Conservation (phyloP, 2,113 vertebrate species). For the Callaeas wilsoni region DNA sequence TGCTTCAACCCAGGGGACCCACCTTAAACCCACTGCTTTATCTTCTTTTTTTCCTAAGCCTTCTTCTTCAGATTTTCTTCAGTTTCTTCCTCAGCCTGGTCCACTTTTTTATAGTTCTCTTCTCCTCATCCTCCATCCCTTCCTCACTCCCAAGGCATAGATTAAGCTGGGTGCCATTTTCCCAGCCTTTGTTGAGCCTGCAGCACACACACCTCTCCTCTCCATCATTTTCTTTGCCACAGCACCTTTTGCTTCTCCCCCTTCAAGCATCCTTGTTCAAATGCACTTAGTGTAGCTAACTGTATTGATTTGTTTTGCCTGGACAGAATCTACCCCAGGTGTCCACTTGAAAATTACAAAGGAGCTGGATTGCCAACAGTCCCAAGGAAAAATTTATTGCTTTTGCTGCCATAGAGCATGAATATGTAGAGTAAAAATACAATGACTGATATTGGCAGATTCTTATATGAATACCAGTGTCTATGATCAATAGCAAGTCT, state of each 20-base stretch:
- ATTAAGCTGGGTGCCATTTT: not conserved
- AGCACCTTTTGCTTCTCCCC: not conserved
- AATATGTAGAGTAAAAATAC: not conserved
- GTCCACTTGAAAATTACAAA: constrained; percentile 7
- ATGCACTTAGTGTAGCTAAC: not conserved
- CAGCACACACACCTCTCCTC: not conserved
- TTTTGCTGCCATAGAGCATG: not conserved
- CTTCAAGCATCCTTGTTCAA: not conserved
- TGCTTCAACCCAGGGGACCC: not conserved
- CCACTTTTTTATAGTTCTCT: not conserved
- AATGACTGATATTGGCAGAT: not conserved
- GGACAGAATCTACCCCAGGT: not conserved
- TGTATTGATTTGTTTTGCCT: not conserved
- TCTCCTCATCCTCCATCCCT: not conserved
- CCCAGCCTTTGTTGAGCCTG: not conserved
- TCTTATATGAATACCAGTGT: not conserved
- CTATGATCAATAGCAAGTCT: not conserved
- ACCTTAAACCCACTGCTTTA: not conserved
- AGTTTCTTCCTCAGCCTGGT: not conserved
- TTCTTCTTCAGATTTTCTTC: not conserved
- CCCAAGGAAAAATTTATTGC: not conserved
- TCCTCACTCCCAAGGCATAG: not conserved
- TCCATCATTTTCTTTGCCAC: not conserved
- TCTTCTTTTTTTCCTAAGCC: not conserved
- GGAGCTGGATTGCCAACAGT: not conserved